Percentiles rank a stretch among this genome's conserved stretches.
phyloP scores from a whole-genome alignment of 2,113 vertebrate genomes.

The Daboia siamensis region DNA sequence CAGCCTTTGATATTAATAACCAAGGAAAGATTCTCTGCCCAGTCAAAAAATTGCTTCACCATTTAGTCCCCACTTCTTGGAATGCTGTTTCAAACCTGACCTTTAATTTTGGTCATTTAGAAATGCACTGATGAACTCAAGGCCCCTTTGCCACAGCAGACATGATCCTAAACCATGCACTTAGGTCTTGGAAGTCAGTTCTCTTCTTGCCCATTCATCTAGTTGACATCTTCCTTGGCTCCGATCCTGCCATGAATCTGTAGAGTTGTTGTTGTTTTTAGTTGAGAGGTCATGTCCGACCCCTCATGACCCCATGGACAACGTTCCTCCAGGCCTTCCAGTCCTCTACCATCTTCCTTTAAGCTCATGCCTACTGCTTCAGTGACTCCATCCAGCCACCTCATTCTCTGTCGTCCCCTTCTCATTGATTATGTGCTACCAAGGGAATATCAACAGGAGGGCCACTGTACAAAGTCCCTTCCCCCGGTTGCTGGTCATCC shows the following conservation, averaged over 20 bases:
- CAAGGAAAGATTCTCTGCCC: constrained; percentile 89
- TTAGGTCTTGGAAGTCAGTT: constrained; percentile 69
- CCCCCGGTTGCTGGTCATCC: not conserved
- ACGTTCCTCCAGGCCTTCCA: too few species aligned
- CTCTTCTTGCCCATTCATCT: constrained; percentile 69
- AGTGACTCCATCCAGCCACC: too few species aligned
- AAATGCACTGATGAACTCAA: constrained; percentile 93
- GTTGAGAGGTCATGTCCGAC: too few species aligned
- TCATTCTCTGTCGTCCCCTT: too few species aligned
- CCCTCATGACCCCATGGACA: too few species aligned
- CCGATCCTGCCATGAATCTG: constrained; percentile 63
- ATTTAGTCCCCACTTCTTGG: constrained; percentile 75
- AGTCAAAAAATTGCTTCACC: constrained; percentile 84
- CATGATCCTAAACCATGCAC: constrained; percentile 73
- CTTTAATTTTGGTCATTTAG: constrained; percentile 95
- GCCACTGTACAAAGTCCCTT: not conserved
- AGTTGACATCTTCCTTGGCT: constrained; percentile 67
- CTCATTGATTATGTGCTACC: not conserved
- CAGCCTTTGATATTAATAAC: constrained; percentile 99
- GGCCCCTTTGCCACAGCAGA: constrained; percentile 43
- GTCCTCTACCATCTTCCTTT: too few species aligned
- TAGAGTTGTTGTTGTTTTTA: constrained; percentile 12
- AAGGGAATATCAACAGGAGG: not conserved
- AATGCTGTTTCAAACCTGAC: constrained; percentile 91
- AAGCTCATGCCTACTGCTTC: too few species aligned